Conservation (phyloP, 2,113 vertebrate species). For the Laterallus jamaicensis region DNA sequence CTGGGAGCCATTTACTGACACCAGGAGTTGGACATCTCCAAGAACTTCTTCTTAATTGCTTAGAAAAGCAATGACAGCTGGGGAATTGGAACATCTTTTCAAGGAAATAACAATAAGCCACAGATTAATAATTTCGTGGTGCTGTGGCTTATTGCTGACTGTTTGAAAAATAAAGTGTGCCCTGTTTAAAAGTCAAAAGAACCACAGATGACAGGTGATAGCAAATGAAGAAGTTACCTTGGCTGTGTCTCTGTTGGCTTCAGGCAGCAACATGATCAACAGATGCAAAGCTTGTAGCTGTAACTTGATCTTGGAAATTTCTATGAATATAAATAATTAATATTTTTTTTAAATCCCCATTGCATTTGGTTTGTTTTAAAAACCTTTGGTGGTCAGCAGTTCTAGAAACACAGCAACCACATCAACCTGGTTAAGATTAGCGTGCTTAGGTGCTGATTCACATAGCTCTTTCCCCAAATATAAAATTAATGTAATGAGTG, state of each 20-base stretch:
- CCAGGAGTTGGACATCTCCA: not conserved
- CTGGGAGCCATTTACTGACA: not conserved
- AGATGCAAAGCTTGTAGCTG: slow-evolving; percentile 94
- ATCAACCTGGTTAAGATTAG: not conserved
- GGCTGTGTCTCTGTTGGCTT: slow-evolving; percentile 88
- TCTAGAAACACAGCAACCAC: not conserved
- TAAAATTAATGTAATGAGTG: not conserved
- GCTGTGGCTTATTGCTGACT: not conserved
- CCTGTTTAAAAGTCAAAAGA: not conserved
- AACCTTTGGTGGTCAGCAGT: not conserved
- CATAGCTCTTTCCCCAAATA: not conserved
- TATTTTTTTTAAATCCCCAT: not conserved
- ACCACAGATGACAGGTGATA: not conserved
- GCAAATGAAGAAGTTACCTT: slow-evolving; percentile 76
- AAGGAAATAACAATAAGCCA: not conserved
- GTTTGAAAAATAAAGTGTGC: not conserved
- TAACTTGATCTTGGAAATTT: slow-evolving; percentile 84
- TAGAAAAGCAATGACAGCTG: not conserved
- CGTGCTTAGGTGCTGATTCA: not conserved
- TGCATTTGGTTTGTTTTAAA: not conserved
- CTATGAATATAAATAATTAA: slow-evolving; percentile 73
- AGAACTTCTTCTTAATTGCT: not conserved
- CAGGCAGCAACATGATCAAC: slow-evolving; percentile 90
- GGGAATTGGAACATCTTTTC: not conserved
- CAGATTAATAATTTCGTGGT: not conserved